Conservation (phyloP, 2,797 vertebrate genomes). For the Enoplosus armatus region DNA sequence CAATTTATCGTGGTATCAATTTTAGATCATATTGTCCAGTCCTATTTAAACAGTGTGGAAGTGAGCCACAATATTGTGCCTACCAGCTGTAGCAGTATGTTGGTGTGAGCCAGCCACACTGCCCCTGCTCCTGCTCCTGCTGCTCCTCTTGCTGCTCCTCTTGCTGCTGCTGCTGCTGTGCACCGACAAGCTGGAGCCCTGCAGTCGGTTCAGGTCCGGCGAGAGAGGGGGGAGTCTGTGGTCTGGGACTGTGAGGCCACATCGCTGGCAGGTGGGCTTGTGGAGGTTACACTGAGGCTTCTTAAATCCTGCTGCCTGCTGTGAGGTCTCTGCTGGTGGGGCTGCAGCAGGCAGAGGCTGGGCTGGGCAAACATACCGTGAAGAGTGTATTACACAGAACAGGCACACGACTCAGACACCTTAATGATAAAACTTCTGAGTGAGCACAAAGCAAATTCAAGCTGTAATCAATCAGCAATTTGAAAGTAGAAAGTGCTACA, state of each 20-base stretch:
- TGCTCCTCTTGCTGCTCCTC: slow-evolving; percentile 30
- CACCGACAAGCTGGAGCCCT: slow-evolving; percentile 33
- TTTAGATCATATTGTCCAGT: neutral
- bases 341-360: slow-evolving; percentile 62
- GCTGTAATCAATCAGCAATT: neutral
- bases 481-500: neutral
- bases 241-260: slow-evolving; percentile 42
- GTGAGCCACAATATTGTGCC: neutral
- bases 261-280: slow-evolving; percentile 49
- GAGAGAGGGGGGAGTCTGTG: neutral
- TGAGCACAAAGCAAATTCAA: neutral
- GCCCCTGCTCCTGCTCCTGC: slow-evolving; percentile 25
- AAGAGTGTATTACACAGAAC: neutral
- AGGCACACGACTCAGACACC: neutral
- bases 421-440: neutral
- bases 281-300: slow-evolving; percentile 22
- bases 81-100: slow-evolving; percentile 55
- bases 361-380: slow-evolving; percentile 31
- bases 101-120: slow-evolving; percentile 22
- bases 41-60: neutral
- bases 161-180: slow-evolving; percentile 35
- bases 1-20: neutral
- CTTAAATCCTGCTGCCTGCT: neutral
- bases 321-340: slow-evolving; percentile 14
- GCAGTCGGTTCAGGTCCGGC: neutral